Evolutionary conservation across 1,140 invertebrate species (phyloP), one percentile per base, ranked within the genome.

Genomic region (Pinna nobilis): DNA sequence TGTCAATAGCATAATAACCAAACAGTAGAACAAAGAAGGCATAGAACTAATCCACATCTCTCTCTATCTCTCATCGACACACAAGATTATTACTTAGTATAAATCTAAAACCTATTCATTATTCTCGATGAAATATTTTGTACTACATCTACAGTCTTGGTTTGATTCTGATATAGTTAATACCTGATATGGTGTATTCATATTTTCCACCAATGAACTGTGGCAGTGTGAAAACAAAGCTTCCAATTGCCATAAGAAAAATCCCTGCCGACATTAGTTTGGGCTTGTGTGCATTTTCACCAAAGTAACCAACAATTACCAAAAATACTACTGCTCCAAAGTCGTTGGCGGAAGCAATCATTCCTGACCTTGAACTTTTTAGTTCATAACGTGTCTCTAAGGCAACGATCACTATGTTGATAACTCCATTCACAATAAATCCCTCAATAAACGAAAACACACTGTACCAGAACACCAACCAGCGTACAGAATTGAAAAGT

Each of bases 151-250:
- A n/a, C n/a, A n/a, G n/a, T n/a, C n/a, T n/a, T n/a, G n/a, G n/a
- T n/a, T n/a, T n/a, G n/a, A n/a, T n/a, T n/a, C 49, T 50, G 32
- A 25, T 20, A 20, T 53, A 18, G 3, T 67, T 32, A 73, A 63
- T 64, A 76, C 77, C 51, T 37, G 80, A 82, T 23, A 76, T 41
- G 4, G 67, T 76, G 51, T 82, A 82, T 13, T 55, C 41, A 67
- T 82, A 82, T 33, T 67, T 44, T 0, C 67, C 73, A 15, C 76
- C 76, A 11, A 80, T 94, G 83, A 98, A 97, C 89, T 98, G 96
- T 15, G 97, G 97, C 59, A 97, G 91, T 88, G 96, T 94, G 87
- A 98, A 98, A 53, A 98, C 92, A 82, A 98, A 91, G 49, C 95
- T 96, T 0, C 96, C 84, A 6, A 82, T 4, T 1, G 80, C 78